Percentiles rank a stretch among this genome's conserved stretches.
phyloP scores from a whole-genome alignment of 1,140 invertebrate genomes.

The Diuraphis noxia region DNA sequence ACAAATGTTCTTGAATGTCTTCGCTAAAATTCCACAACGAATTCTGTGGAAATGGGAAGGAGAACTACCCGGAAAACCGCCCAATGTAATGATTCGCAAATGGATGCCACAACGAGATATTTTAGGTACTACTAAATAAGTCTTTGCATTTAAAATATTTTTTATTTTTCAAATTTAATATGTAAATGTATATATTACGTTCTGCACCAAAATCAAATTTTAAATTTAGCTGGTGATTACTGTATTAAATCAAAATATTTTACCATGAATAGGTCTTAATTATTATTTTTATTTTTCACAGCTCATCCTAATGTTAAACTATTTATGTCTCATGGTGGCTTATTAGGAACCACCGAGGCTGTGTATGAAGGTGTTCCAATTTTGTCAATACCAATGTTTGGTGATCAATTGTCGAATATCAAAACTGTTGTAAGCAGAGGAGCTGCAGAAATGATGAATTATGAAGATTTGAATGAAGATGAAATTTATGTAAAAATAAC shows the following conservation, averaged over 20 bases:
- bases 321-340: slow-evolving; percentile 70
- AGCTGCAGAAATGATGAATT: slow-evolving; percentile 58
- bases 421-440: slow-evolving; percentile 58
- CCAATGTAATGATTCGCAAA: slow-evolving; percentile 54
- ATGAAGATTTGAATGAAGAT: slow-evolving; percentile 59
- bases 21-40: slow-evolving; percentile 62
- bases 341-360: slow-evolving; percentile 67
- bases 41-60: slow-evolving; percentile 65
- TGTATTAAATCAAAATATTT: no score
- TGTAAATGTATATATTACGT: no score
- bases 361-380: slow-evolving; percentile 66
- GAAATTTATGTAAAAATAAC: slow-evolving; percentile 43
- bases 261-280: no score
- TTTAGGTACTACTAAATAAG: no score
- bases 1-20: slow-evolving; percentile 60
- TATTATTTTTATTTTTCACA: slow-evolving; percentile 1
- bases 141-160: background rate
- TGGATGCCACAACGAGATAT: slow-evolving; percentile 56
- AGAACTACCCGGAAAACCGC: slow-evolving; percentile 42
- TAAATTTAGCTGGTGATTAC: no score
- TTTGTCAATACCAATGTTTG: slow-evolving; percentile 66
- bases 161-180: no score
- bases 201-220: background rate
- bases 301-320: slow-evolving; percentile 64
- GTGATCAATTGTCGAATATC: slow-evolving; percentile 65